Evolutionary conservation across 2,888 invertebrate species (phyloP).

Genomic region (Troilus luridus): DNA sequence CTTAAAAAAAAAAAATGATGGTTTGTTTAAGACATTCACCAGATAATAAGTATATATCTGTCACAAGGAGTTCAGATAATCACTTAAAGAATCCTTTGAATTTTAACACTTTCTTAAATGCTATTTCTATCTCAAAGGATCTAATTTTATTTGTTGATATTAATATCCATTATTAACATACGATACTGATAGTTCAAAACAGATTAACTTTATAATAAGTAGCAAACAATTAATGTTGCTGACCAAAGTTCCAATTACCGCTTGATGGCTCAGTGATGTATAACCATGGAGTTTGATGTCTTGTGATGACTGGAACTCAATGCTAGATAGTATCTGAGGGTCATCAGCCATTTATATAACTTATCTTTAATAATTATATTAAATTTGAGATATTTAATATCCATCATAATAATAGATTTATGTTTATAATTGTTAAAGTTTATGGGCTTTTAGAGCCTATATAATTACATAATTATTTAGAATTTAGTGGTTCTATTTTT

Average conservation of each 20-base stretch:
- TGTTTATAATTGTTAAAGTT: too few species aligned
- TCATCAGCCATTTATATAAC: background rate
- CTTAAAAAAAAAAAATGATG: too few species aligned
- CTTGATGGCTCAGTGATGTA: conserved; percentile 30
- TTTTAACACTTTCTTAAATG: background rate
- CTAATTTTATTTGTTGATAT: background rate
- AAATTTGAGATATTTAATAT: background rate
- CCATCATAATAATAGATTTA: too few species aligned
- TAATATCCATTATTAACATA: background rate
- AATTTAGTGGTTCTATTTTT: too few species aligned
- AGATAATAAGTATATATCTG: too few species aligned
- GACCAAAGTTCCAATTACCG: background rate
- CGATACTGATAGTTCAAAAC: background rate
- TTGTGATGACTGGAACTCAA: conserved; percentile 25
- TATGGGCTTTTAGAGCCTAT: too few species aligned
- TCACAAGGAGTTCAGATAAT: too few species aligned
- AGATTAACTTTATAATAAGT: background rate
- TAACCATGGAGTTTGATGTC: conserved; percentile 19
- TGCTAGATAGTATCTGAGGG: conserved; percentile 49
- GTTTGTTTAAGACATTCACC: too few species aligned
- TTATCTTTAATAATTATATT: background rate
- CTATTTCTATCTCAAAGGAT: background rate
- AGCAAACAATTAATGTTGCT: background rate
- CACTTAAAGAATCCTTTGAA: too few species aligned
- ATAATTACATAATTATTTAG: too few species aligned